Evolutionary conservation across 2,113 vertebrate species (phyloP), one percentile per base, ranked within the genome.

Genomic region (Microtus ochrogaster): DNA sequence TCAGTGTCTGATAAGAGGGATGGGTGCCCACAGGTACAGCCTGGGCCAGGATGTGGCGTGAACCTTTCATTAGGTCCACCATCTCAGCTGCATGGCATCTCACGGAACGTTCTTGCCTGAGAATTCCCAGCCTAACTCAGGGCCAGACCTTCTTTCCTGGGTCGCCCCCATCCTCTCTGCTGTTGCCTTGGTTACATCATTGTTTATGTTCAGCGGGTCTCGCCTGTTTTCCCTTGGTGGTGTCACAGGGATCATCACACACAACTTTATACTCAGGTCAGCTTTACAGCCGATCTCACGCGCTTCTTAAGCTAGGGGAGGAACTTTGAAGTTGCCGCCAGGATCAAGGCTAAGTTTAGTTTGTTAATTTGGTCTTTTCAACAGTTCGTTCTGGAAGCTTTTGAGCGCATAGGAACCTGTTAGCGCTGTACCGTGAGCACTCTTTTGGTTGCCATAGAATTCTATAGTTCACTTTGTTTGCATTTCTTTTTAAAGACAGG

Each of bases 1-100:
- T 98, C 97, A 91, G 81, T 30, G 92, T 63, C 92, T 97, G 97
- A 94, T 98, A 98, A 98, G 95, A 89, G 86, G n/a, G 77, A 88
- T 92, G 95, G 92, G 77, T 49, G 70, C 95, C 96, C 91, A n/a
- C 2, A 26, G 91, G 95, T 63, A 81, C 95, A 61, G 72, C 96
- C 65, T 70, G 96, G 92, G 12, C 7, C 17, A 17, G 28, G 11
- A 1, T 16, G 49, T 21, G 10, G 11, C 0, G 3, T 39, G 22
- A 13, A n/a, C 44, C 41, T 68, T 13, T 52, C 44, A 14, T 39
- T 52, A 52, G 89, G 76, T 44, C 24, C 44, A 76, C 4, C 49
- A 65, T 78, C 73, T 66, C 52, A 30, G 9, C 72, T 1, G 9
- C 72, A 36, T 22, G 33, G 76, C 52, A n/a, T 1, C 78, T 4